Base-by-base conservation (phyloP, 1,140 invertebrate genomes). In the Daktulosphaira vitifoliae region DNA sequence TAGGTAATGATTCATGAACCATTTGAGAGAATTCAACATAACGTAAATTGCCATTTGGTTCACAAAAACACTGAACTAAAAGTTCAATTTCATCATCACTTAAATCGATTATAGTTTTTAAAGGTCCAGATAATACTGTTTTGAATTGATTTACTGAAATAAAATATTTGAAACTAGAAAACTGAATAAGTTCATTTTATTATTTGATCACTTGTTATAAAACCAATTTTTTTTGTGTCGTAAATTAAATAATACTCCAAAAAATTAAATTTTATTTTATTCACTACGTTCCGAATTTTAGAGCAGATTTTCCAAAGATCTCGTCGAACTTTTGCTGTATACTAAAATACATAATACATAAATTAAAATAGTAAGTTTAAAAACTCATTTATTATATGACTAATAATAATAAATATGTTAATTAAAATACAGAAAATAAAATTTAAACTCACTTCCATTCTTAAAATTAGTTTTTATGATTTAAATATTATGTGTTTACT, bases 261-360 rank as follows among this genome's bases (percentile, higher is more conserved):
- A 44, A 44, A 44, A 44, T 44, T 44, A 44, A 44, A 44, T 44
- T 44, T 44, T 44, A 44, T 44, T n/a, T n/a, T 5, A 44, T 44
- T 44, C 15, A 44, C 39, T 11, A 44, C 39, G 4, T 44, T 16
- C 4, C 39, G 39, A 44, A 44, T 44, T 44, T 44, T 44, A 16
- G 9, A n/a, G 39, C 39, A 44, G 15, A 44, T 44, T n/a, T 44
- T 44, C 39, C 39, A 44, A 7, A 44, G 39, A 15, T 44, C 39
- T 4, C 39, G 39, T 15, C 15, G 9, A 44, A n/a, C 15, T n/a
- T 44, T 44, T 5, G 39, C 11, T 15, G 39, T 44, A 4, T 11
- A 15, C 39, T 44, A n/a, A 16, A 44, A 44, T 37, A 37, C 33
- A 37, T n/a, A n/a, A n/a, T n/a, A n/a, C n/a, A n/a, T n/a, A n/a